phyloP scores from a whole-genome alignment of 2,888 invertebrate species.

The Hetaerina titia region DNA sequence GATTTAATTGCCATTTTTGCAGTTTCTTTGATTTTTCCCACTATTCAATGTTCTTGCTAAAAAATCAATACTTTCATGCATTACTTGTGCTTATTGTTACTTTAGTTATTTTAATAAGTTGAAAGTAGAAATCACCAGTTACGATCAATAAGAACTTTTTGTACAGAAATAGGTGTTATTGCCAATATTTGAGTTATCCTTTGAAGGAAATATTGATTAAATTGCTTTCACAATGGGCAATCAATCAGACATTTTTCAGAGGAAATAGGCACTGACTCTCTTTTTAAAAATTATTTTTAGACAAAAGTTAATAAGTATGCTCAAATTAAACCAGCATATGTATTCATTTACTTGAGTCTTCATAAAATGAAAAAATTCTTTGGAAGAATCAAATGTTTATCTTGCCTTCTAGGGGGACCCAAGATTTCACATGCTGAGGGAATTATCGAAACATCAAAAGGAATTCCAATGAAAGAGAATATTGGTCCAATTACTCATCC shows the following conservation, averaged over 20 bases:
- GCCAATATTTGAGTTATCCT: neutral
- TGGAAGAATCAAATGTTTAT: neutral
- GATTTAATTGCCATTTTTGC: too few species aligned
- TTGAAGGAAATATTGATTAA: neutral
- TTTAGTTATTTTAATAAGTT: neutral
- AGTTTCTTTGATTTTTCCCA: neutral
- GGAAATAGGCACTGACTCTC: too few species aligned
- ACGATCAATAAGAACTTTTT: neutral
- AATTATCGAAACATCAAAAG: constrained; percentile 20
- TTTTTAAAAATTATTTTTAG: too few species aligned
- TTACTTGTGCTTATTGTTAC: neutral
- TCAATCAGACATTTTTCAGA: neutral
- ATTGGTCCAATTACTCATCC: constrained; percentile 42
- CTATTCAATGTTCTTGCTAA: neutral
- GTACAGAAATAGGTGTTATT: neutral
- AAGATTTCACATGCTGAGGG: neutral
- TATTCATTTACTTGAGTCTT: too few species aligned
- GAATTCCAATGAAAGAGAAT: constrained; percentile 34
- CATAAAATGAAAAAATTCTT: too few species aligned
- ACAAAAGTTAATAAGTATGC: too few species aligned
- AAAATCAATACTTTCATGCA: neutral
- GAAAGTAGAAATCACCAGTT: neutral
- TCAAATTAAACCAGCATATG: too few species aligned
- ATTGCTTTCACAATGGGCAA: neutral
- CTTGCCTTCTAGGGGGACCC: neutral